Percentiles rank a stretch among this genome's conserved stretches.
phyloP scores from a whole-genome alignment of 2,888 invertebrate species.

The Ctena decussata region DNA sequence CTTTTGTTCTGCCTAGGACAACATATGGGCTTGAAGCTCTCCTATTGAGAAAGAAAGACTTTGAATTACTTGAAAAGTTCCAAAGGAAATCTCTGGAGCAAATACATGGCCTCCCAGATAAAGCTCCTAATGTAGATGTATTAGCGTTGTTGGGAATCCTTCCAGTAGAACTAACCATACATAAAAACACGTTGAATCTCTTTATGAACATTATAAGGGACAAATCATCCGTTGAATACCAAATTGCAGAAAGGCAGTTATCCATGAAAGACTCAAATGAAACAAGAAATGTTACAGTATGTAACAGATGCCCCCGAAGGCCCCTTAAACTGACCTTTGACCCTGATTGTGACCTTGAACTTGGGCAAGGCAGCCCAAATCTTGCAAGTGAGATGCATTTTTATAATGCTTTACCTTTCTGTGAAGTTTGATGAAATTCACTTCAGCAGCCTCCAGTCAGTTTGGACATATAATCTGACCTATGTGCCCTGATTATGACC shows the following conservation, averaged over 20 bases:
- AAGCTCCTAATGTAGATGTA: not conserved
- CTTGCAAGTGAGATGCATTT: too few species aligned
- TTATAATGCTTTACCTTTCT: too few species aligned
- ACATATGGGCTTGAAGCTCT: not conserved
- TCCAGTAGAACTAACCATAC: not conserved
- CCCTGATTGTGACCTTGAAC: too few species aligned
- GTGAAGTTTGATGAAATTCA: too few species aligned
- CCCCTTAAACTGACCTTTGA: too few species aligned
- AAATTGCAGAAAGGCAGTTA: not conserved
- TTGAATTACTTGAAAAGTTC: conserved; percentile 9
- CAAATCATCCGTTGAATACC: not conserved
- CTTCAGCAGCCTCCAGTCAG: too few species aligned
- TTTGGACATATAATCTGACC: too few species aligned
- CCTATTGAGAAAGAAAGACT: not conserved
- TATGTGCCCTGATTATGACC: too few species aligned
- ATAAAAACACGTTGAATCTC: not conserved
- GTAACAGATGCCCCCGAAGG: too few species aligned
- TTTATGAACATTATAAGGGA: not conserved
- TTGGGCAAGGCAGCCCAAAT: too few species aligned
- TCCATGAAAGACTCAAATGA: not conserved
- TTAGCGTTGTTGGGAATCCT: not conserved
- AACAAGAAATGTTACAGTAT: too few species aligned
- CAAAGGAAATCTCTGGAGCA: conserved; percentile 2
- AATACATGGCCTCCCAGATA: conserved; percentile 11
- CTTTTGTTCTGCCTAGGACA: not conserved